Evolutionary conservation across 2,797 vertebrate genomes (phyloP), one percentile per base, ranked within the genome.

Genomic region (Sebastes hopkinsi): DNA sequence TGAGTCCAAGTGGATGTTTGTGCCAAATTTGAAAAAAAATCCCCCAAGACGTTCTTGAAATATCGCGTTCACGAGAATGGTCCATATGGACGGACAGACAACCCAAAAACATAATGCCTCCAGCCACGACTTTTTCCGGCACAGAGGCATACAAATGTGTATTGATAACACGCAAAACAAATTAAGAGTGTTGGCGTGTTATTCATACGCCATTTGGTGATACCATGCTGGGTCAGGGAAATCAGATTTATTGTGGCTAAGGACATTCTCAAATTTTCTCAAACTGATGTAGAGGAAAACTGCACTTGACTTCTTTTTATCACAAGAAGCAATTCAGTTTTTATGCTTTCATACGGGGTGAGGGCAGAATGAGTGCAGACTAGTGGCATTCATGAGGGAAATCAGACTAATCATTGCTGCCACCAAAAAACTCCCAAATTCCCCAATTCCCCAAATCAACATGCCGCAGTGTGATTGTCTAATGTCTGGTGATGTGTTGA

Each of bases 401-500:
- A 91, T 92, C 88, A 88, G 78, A 77, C 84, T 93, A 92, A 94
- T 93, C 88, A 86, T 58, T 84, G 79, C 86, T 89, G 90, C 84
- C 90, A 91, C 87, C 75, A 81, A 86, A 87, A 68, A 84, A 86
- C 58, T 86, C 89, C 85, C 84, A 79, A 87, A 87, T 76, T 87
- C 79, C 89, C 89, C 36, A 62, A 86, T 80, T 85, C 80, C 91
- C 89, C 42, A 60, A 86, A 91, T 89, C 90, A 92, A 92, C 87
- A 88, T 62, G 84, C 80, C 76, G 70, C 76, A 83, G 84, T 91
- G 83, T 90, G 87, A 90, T 91, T 88, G 84, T 88, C 69, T 93
- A 93, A 93, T 90, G 87, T 87, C 86, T 70, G 79, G 55, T 85
- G 89, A 94, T 92, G 84, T 92, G 89, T 86, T 93, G 90, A 92